Evolutionary conservation across 2,797 vertebrate species (phyloP).

Genomic region (Taeniopygia guttata): DNA sequence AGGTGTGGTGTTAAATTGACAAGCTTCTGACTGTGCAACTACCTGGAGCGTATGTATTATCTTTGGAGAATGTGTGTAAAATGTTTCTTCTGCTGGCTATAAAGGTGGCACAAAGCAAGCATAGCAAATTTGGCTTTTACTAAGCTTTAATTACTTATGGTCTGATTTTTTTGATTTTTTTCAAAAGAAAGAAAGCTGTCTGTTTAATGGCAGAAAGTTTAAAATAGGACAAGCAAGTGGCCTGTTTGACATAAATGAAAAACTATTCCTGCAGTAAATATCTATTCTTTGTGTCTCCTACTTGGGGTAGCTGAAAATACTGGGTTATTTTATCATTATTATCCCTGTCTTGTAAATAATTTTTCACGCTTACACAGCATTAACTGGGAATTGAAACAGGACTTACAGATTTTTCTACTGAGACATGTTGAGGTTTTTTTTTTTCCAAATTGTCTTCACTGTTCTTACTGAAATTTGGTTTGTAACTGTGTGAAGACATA

Average conservation of each 20-base stretch:
- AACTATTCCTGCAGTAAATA: background rate
- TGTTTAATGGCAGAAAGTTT: background rate
- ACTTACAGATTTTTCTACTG: background rate
- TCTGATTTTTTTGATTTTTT: background rate
- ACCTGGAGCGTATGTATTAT: background rate
- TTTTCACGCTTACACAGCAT: background rate
- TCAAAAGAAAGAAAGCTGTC: background rate
- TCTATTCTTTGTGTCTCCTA: background rate
- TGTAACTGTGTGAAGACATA: background rate
- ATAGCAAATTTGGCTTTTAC: background rate
- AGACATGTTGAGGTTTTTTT: background rate
- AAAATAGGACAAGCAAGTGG: background rate
- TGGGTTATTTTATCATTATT: background rate
- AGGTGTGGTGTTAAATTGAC: background rate
- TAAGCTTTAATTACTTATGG: background rate
- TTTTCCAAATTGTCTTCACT: background rate
- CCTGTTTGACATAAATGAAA: background rate
- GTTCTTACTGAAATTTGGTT: background rate
- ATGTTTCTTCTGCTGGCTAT: background rate
- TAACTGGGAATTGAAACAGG: background rate
- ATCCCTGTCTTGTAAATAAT: background rate
- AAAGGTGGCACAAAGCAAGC: background rate
- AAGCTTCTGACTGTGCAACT: background rate
- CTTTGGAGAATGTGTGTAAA: accelerated
- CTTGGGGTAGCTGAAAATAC: background rate